A percentile compares a stretch with the other conserved stretches of the same genome.
Conservation (phyloP, 2,888 invertebrate genomes). For the Diaprepes abbreviatus region DNA sequence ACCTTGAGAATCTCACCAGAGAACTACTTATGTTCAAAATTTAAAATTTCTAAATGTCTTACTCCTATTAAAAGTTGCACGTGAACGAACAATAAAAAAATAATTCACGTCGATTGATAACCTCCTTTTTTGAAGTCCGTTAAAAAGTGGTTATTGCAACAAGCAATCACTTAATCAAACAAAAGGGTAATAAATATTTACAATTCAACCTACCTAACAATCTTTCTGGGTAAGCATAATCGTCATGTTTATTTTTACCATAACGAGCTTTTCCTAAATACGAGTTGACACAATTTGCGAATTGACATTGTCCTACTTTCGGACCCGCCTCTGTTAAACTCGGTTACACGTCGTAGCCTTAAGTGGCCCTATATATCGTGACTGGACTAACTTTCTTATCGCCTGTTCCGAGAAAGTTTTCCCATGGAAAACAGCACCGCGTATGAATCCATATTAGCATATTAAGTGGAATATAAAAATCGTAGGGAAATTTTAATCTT, state of each 20-base stretch:
- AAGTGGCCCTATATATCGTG: slow-evolving; percentile 35
- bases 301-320: slow-evolving; percentile 17
- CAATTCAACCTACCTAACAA: too few relatives aligned
- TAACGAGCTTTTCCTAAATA: background rate
- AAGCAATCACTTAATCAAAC: too few relatives aligned
- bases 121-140: too few relatives aligned
- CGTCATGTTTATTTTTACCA: background rate
- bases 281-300: background rate
- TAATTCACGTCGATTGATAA: too few relatives aligned
- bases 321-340: background rate
- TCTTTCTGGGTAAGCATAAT: too few relatives aligned
- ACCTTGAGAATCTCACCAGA: too few relatives aligned
- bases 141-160: too few relatives aligned
- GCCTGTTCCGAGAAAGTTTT: slow-evolving; percentile 29
- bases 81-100: too few relatives aligned
- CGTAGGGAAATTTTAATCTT: slow-evolving; percentile 13
- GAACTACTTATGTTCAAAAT: too few relatives aligned
- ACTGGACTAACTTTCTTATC: slow-evolving; percentile 36
- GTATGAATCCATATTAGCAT: slow-evolving; percentile 38
- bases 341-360: slow-evolving; percentile 7
- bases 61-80: too few relatives aligned
- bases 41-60: too few relatives aligned
- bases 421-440: slow-evolving; percentile 27
- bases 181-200: too few relatives aligned
- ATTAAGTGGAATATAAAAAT: slow-evolving; percentile 35